Percentiles rank a stretch among this genome's conserved stretches.
phyloP scores from a whole-genome alignment of 2,797 vertebrate genomes.

The Okamejei kenojei region DNA sequence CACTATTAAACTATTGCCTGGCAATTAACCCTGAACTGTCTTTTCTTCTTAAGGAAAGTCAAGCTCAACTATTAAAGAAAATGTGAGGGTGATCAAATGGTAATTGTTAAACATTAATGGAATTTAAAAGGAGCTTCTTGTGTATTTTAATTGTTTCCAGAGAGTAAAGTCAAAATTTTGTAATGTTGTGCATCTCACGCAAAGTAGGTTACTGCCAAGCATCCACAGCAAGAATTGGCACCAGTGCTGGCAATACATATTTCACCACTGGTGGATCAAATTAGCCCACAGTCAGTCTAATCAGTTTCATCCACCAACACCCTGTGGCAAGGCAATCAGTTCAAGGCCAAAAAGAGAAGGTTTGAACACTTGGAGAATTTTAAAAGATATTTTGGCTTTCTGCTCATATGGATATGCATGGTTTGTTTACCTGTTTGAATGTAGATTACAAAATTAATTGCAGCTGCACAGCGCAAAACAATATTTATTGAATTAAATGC shows the following conservation, averaged over 20 bases:
- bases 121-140: constrained; percentile 52
- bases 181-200: constrained; percentile 51
- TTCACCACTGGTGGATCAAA: constrained; percentile 50
- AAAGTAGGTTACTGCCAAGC: constrained; percentile 49
- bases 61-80: constrained; percentile 42
- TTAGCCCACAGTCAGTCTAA: constrained; percentile 45
- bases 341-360: constrained; percentile 6
- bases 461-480: constrained; percentile 7
- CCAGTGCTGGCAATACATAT: constrained; percentile 44
- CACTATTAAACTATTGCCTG: constrained; percentile 53
- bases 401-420: background rate
- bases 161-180: constrained; percentile 60
- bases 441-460: background rate
- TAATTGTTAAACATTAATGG: constrained; percentile 54
- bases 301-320: constrained; percentile 39
- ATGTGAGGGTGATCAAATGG: constrained; percentile 50
- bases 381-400: constrained; percentile 33
- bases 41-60: constrained; percentile 45
- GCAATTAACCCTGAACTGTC: constrained; percentile 45
- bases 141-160: constrained; percentile 66
- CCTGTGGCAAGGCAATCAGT: constrained; percentile 43
- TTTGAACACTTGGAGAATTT: constrained; percentile 39
- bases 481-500: constrained; percentile 26
- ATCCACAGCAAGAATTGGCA: constrained; percentile 52
- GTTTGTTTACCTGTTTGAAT: constrained; percentile 16